Evolutionary conservation across 2,888 invertebrate genomes (phyloP), one percentile per base, ranked within the genome.

Genomic region (Polyommatus icarus): DNA sequence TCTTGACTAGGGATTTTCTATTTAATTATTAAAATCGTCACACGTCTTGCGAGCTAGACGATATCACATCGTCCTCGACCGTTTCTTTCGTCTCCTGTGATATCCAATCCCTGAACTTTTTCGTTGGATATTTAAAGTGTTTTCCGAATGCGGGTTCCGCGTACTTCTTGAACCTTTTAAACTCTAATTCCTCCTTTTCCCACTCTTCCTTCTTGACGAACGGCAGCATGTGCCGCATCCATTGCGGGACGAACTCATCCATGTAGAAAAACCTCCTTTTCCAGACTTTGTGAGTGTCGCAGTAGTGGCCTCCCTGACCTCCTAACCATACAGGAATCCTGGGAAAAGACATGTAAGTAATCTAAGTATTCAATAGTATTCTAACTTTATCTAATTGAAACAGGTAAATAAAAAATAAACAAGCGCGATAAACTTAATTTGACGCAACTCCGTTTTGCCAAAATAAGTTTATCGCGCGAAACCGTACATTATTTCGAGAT

Each of bases 271-370:
- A 92, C 3, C 91, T 83, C 50, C 87, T 84, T 18, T 81, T 82
- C 91, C 91, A 92, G 0, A 88, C 83, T 81, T 82, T 88, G 79
- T 87, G 87, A 0, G 91, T 88, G 2, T 88, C 87, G 73, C 84
- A 85, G 79, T 84, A 90, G 78, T 85, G 84, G 0, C 86, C 88
- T 0, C 85, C 83, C 29, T 79, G 82, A 0, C 91, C 90, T 29
- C 87, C 85, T 20, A 90, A 71, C 91, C 91, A 91, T 46, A 83
- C 79, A 1, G 90, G 90, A 73, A 91, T 61, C 57, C 91, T 91
- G 82, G 46, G 36, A 29, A 46, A 77, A 46, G 46, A 46, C 10
- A 46, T 10, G 46, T 46, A 46, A 46, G 46, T 36, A 32, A 3
- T 32, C 32, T 24, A 24, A 24, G 24, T 36, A 36, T 36, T 36